phyloP scores from a whole-genome alignment of 2,888 invertebrate genomes.

The Schizaphis graminum region DNA sequence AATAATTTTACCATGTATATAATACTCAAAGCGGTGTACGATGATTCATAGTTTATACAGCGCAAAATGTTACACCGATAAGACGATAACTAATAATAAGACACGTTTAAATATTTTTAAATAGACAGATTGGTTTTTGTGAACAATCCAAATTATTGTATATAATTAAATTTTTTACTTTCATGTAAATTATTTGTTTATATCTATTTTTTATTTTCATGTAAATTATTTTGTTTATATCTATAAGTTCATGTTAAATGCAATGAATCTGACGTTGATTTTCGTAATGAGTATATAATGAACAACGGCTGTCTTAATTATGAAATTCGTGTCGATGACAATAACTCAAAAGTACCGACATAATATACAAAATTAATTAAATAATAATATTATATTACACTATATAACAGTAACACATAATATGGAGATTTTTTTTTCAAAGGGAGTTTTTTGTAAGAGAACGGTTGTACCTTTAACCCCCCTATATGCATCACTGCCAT shows the following conservation, averaged over 20 bases:
- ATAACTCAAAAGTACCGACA: background rate
- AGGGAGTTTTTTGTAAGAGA: too few species aligned
- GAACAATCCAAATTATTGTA: background rate
- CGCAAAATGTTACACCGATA: background rate
- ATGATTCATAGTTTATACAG: constrained; percentile 12
- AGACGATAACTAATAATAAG: background rate
- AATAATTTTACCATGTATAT: background rate
- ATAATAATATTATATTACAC: background rate
- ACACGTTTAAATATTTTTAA: background rate
- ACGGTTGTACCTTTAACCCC: too few species aligned
- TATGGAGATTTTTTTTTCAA: too few species aligned
- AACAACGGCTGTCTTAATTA: too few species aligned
- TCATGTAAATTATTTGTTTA: too few species aligned
- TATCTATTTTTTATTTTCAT: too few species aligned
- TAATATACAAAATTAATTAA: background rate
- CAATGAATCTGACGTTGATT: constrained; percentile 5
- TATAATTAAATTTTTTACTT: background rate
- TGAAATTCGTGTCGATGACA: background rate
- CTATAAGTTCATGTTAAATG: background rate
- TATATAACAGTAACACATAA: background rate
- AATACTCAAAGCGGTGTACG: background rate
- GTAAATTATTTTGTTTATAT: background rate
- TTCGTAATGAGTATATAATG: background rate
- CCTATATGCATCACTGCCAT: too few species aligned
- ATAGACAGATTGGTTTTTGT: background rate